phyloP scores from a whole-genome alignment of 2,113 vertebrate species.

The Machaerirhynchus nigripectus region DNA sequence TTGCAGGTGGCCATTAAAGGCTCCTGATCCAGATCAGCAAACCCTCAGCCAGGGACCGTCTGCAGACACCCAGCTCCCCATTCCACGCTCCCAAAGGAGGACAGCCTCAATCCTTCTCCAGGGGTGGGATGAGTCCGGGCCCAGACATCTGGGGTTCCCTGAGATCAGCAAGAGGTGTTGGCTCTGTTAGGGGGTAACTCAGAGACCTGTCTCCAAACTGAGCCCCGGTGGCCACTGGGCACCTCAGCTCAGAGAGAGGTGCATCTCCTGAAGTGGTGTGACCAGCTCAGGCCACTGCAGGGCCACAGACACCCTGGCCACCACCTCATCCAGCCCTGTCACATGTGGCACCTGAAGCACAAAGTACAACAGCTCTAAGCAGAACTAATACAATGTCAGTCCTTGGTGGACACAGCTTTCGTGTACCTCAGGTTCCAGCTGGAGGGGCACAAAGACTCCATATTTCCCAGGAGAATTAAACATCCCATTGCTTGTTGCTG shows the following conservation, averaged over 20 bases:
- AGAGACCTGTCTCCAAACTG: neutral
- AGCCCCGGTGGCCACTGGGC: neutral
- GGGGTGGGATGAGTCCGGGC: neutral
- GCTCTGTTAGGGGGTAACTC: neutral
- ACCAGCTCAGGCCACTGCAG: neutral
- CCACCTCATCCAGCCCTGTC: neutral
- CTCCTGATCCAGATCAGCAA: conserved; percentile 1
- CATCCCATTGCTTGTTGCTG: neutral
- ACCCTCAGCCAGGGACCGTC: neutral
- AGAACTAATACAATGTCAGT: neutral
- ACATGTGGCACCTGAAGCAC: neutral
- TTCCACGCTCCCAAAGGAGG: neutral
- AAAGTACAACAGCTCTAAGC: neutral
- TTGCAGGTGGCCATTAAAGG: neutral
- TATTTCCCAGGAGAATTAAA: neutral
- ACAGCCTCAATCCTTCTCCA: neutral
- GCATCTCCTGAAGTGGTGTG: neutral
- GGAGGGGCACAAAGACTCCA: neutral
- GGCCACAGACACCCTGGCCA: accelerated
- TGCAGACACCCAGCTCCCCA: neutral
- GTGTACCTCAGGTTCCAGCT: neutral
- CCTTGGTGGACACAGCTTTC: neutral
- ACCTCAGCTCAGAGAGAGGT: neutral
- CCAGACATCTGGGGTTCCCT: neutral
- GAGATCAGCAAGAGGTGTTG: neutral